Percentiles rank a stretch among this genome's conserved stretches.
Conservation (phyloP, 2,113 vertebrate species). For the Pomatorhinus ruficollis region DNA sequence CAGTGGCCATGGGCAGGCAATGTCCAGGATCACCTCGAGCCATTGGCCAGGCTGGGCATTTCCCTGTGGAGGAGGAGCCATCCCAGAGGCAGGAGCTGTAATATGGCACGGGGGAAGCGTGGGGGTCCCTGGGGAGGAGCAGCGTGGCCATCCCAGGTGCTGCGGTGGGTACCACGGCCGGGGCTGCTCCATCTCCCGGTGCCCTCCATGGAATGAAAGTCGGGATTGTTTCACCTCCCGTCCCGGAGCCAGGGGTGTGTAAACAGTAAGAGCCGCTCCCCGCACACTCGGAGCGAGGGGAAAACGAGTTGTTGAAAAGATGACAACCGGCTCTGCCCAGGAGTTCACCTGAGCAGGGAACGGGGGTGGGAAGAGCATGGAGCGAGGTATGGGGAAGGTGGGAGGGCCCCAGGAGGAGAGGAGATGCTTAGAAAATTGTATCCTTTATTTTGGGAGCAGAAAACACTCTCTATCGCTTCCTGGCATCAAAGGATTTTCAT, state of each 20-base stretch:
- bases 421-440: background rate
- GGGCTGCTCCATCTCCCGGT: background rate
- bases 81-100: background rate
- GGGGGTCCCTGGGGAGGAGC: background rate
- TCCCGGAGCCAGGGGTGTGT: conserved; percentile 43
- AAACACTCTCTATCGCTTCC: background rate
- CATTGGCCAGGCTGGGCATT: rapidly evolving
- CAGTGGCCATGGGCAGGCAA: rapidly evolving
- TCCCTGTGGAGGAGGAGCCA: background rate
- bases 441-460: conserved; percentile 55
- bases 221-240: conserved; percentile 60
- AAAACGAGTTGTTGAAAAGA: conserved; percentile 78
- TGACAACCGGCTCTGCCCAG: conserved; percentile 60
- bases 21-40: background rate
- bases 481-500: conserved; percentile 61
- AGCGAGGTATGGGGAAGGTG: background rate
- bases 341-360: conserved; percentile 65
- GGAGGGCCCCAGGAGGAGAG: background rate
- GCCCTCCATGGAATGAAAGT: background rate
- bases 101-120: rapidly evolving
- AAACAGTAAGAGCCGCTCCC: conserved; percentile 72
- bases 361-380: background rate
- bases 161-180: rapidly evolving
- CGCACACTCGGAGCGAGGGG: conserved; percentile 2
- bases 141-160: rapidly evolving